Percentiles rank a stretch among this genome's conserved stretches.
Conservation (phyloP, 2,888 invertebrate species). For the Volucella inanis region DNA sequence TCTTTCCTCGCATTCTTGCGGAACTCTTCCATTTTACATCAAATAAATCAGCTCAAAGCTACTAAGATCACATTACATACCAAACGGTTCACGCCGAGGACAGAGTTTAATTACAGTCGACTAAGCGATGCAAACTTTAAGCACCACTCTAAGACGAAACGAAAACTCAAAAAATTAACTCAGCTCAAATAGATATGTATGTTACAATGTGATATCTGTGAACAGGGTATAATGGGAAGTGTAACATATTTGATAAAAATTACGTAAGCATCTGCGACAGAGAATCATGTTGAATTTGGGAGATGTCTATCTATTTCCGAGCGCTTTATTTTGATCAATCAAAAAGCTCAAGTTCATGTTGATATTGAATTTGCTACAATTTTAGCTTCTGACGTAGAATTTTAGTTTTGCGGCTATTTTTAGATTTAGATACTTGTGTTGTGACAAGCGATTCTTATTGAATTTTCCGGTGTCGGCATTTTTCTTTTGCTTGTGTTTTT, state of each 20-base stretch:
- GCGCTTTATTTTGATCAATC: slow-evolving; percentile 22
- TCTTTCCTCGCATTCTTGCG: not conserved
- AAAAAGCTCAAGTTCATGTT: slow-evolving; percentile 51
- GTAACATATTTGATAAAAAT: not conserved
- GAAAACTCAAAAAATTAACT: not conserved
- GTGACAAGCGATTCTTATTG: slow-evolving; percentile 9
- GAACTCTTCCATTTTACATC: not conserved
- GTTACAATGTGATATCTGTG: too few relatives aligned
- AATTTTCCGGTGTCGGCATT: slow-evolving; percentile 22
- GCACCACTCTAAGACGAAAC: slow-evolving; percentile 2
- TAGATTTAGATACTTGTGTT: slow-evolving; percentile 4
- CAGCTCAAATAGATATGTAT: not conserved
- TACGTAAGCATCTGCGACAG: slow-evolving; percentile 7
- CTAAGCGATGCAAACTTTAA: not conserved
- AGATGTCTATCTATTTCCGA: not conserved
- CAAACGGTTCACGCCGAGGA: not conserved
- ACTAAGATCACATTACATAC: not conserved
- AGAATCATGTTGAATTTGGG: not conserved
- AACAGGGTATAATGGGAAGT: too few relatives aligned
- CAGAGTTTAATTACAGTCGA: not conserved
- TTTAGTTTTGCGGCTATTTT: slow-evolving; percentile 37
- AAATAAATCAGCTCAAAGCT: too few relatives aligned
- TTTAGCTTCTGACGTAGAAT: slow-evolving; percentile 15
- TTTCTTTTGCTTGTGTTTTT: slow-evolving; percentile 11
- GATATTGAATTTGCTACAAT: not conserved